These are phyloP conservation scores for Semotilus atromaculatus DNA, from an alignment of 2,797 vertebrate species.

Conservation along the genomic window DNA sequence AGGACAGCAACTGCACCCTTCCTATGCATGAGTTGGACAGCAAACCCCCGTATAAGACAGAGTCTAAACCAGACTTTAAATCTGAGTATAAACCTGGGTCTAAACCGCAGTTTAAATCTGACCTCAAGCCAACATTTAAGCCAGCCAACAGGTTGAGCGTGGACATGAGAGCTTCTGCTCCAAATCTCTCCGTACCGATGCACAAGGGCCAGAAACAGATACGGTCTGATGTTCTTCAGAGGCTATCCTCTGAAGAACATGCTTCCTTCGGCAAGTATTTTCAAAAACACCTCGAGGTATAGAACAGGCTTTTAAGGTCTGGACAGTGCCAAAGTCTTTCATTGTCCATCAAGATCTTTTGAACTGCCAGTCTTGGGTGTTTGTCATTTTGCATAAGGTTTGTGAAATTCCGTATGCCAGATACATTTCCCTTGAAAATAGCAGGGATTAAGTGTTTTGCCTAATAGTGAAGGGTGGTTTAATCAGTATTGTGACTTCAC, in stretches of 20 bases:
- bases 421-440: slow-evolving; percentile 2
- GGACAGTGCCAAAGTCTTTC: not conserved
- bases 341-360: not conserved
- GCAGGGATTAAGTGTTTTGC: not conserved
- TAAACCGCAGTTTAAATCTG: not conserved
- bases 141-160: slow-evolving; percentile 56
- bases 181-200: slow-evolving; percentile 69
- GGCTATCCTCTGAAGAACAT: not conserved
- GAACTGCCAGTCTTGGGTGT: not conserved
- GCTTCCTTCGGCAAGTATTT: not conserved
- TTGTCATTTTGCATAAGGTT: slow-evolving; percentile 6
- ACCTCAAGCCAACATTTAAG: slow-evolving; percentile 41
- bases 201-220: too few relatives aligned
- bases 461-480: not conserved
- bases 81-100: slow-evolving; percentile 47
- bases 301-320: not conserved
- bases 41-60: slow-evolving; percentile 59
- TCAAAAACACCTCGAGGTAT: not conserved
- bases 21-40: slow-evolving; percentile 20
- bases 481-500: not conserved
- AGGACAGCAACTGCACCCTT: slow-evolving; percentile 71
- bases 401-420: not conserved
- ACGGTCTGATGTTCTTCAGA: too few relatives aligned
- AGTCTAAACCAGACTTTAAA: slow-evolving; percentile 66
- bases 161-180: slow-evolving; percentile 80